Evolutionary conservation across 92 coral and sea anemone species (phyloP), one percentile per base, ranked within the genome.

Genomic region (Porites evermanni): DNA sequence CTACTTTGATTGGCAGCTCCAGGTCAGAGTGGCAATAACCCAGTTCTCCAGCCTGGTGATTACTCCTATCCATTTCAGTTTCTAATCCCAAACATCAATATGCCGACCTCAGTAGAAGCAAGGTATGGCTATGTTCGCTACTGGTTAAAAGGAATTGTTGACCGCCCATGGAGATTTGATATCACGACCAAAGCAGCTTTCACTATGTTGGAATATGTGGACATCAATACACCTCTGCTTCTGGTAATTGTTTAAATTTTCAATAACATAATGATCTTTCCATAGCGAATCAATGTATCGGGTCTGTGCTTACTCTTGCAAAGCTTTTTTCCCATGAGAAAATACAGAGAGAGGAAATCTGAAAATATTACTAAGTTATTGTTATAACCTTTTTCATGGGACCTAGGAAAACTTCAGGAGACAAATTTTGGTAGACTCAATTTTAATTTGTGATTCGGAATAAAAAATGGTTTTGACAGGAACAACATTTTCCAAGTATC

Each of bases 111-210:
- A 51, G 95, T 92, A 23, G 98, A 96, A 78, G 98, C 92, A 17
- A 86, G 67, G 32, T 89, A 90, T 79, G 98, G 98, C 26, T 91
- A 92, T 71, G 86, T 96, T 24, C 87, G 98, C 19, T 96, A 96
- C 86, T 92, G 96, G 94, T 77, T 96, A 52, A 96, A 94, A 79
- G 96, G 94, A 17, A 81, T 93, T 10, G 94, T 96, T 76, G 98
- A 96, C 71, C 83, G 98, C n/a, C 98, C 98, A 14, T 96, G 98
- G 98, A 92, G 95, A 50, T 96, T 95, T 88, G 98, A 96, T 77
- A 91, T 94, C 26, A 92, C 98, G 68, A 91, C 98, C 8, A 96
- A 89, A 68, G 90, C 87, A 63, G 98, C 95, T 5, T 90, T 96
- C 54, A 92, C 98, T 13, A 89, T 96, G 67, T 81, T 96, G 52